Evolutionary conservation across 2,888 invertebrate genomes (phyloP).

Genomic region (Drosophila mulleri): DNA sequence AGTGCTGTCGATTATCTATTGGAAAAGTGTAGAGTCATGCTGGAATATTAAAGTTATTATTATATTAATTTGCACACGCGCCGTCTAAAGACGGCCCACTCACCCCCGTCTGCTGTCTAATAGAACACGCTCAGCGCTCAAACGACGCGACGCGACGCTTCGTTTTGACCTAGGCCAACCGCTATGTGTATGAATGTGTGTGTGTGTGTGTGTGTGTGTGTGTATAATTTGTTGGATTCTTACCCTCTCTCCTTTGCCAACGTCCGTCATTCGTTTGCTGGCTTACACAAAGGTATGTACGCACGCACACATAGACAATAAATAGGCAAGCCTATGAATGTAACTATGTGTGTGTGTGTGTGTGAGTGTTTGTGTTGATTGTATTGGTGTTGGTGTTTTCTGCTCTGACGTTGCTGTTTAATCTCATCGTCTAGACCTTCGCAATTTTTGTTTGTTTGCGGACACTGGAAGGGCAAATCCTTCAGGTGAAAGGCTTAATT

Average conservation of each 20-base stretch:
- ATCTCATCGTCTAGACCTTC: conserved; percentile 72
- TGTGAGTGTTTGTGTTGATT: not conserved
- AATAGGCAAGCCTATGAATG: conserved; percentile 3
- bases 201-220: conserved; percentile 1
- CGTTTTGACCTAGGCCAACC: conserved; percentile 76
- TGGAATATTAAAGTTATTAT: conserved; percentile 32
- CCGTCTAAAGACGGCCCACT: not conserved
- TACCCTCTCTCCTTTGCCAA: conserved; percentile 23
- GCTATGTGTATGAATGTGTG: conserved; percentile 9
- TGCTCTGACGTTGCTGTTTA: conserved; percentile 37
- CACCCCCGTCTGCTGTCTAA: not conserved
- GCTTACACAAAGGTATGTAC: conserved; percentile 6
- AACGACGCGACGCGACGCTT: conserved; percentile 20
- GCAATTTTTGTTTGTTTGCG: conserved; percentile 51
- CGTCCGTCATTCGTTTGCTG: conserved; percentile 5
- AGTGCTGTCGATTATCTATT: conserved; percentile 17
- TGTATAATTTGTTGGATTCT: conserved; percentile 31
- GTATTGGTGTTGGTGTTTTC: conserved; percentile 13
- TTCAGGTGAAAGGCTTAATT: conserved; percentile 3
- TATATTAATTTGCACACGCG: conserved; percentile 64
- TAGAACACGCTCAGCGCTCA: conserved; percentile 35
- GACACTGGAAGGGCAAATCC: conserved; percentile 20
- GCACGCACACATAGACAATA: conserved; percentile 1
- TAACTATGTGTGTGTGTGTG: not conserved
- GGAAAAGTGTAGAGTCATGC: conserved; percentile 45